Percentiles rank a stretch among this genome's conserved stretches.
Conservation (phyloP, 2,888 invertebrate species). For the Trissolcus brochymenae region DNA sequence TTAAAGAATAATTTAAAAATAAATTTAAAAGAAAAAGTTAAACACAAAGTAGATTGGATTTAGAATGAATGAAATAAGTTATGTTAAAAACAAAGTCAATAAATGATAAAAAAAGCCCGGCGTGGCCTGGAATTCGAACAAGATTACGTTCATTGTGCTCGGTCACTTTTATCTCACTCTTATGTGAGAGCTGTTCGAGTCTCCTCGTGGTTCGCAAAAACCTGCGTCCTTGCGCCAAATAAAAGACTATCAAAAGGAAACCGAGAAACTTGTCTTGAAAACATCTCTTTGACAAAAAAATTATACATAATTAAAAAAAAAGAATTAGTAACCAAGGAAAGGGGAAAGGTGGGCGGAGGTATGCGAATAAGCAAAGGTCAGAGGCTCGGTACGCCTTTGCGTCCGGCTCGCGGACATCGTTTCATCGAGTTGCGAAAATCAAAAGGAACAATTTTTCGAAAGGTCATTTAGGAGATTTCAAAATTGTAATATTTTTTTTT, state of each 20-base stretch:
- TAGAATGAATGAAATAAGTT: background rate
- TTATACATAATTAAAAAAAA: conserved; percentile 5
- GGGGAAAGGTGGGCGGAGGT: conserved; percentile 25
- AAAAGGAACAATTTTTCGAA: background rate
- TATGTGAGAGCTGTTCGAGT: conserved; percentile 5
- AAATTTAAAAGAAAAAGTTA: background rate
- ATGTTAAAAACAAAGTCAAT: too few species aligned
- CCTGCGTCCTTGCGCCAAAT: background rate
- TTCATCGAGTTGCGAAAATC: conserved; percentile 12
- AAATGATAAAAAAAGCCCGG: conserved; percentile 12
- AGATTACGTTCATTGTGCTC: conserved; percentile 30
- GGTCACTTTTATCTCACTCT: conserved; percentile 26
- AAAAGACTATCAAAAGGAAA: conserved; percentile 1
- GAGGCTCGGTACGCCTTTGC: conserved; percentile 35
- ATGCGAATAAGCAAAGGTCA: conserved; percentile 48
- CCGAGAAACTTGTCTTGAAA: background rate
- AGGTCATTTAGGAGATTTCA: too few species aligned
- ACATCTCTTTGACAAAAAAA: conserved; percentile 10
- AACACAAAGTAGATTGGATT: background rate
- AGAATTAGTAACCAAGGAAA: background rate
- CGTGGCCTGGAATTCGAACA: conserved; percentile 42
- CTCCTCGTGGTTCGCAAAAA: conserved; percentile 12
- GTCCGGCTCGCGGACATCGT: conserved; percentile 20
- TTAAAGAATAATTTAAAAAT: too few species aligned
- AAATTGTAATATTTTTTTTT: background rate